phyloP scores from a whole-genome alignment of 2,113 vertebrate genomes.

The Asarcornis scutulata region DNA sequence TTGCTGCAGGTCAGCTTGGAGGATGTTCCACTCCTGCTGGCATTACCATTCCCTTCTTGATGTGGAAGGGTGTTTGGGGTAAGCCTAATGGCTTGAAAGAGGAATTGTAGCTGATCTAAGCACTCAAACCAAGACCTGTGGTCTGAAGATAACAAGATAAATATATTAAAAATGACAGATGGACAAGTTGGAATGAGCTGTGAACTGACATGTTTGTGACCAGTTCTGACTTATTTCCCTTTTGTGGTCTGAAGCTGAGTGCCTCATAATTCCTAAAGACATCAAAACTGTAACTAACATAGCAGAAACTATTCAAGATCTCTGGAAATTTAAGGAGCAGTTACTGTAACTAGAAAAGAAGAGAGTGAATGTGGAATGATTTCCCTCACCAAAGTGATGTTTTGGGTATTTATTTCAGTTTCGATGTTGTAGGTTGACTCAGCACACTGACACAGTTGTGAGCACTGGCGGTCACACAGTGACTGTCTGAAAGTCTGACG shows the following conservation, averaged over 20 bases:
- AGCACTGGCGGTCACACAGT: background rate
- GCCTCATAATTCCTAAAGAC: slow-evolving; percentile 9
- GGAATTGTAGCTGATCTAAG: background rate
- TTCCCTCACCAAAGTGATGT: background rate
- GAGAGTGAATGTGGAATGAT: background rate
- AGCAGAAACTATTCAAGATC: background rate
- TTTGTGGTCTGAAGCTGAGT: background rate
- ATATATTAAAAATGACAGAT: slow-evolving; percentile 13
- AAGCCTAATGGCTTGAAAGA: background rate
- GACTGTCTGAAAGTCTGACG: too few relatives aligned
- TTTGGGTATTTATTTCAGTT: background rate
- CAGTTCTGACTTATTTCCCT: background rate
- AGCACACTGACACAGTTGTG: background rate
- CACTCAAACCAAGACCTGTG: background rate
- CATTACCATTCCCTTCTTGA: background rate
- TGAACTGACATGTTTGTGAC: slow-evolving; percentile 27
- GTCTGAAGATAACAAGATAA: background rate
- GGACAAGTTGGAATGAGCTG: slow-evolving; percentile 6
- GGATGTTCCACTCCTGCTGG: background rate
- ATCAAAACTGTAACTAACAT: background rate
- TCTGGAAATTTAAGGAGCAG: background rate
- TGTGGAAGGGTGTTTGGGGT: background rate
- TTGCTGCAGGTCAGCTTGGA: background rate
- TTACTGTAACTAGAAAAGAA: background rate
- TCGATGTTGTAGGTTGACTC: background rate